These are phyloP conservation scores for Uria aalge DNA, from an alignment of 2,113 vertebrate genomes.

Conservation along the genomic window DNA sequence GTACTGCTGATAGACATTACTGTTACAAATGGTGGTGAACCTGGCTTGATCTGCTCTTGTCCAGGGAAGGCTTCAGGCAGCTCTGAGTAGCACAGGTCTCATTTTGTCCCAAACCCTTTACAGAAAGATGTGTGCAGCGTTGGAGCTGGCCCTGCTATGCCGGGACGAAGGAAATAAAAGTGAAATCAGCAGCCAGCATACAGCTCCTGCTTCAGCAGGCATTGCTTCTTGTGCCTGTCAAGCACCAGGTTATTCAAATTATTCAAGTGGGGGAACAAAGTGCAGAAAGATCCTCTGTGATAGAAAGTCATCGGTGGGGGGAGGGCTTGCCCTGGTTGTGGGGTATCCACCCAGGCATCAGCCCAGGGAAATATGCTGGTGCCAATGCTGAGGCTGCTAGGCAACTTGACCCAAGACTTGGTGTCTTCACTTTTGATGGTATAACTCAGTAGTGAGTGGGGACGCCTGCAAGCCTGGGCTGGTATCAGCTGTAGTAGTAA, in stretches of 20 bases:
- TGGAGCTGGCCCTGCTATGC: neutral
- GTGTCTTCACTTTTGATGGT: neutral
- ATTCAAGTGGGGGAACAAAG: neutral
- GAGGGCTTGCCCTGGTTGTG: neutral
- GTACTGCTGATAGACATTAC: neutral
- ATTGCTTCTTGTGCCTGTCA: neutral
- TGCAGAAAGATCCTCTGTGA: neutral
- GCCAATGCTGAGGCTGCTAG: neutral
- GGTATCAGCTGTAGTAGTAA: neutral
- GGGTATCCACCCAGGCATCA: neutral
- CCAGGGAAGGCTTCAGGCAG: neutral
- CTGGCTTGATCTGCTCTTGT: neutral
- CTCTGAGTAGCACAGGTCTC: neutral
- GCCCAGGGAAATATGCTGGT: neutral
- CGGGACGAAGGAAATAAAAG: neutral
- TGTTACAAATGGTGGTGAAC: neutral
- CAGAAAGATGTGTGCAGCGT: neutral
- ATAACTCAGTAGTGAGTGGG: neutral
- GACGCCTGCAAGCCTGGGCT: neutral
- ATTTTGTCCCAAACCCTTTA: neutral
- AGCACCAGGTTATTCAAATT: neutral
- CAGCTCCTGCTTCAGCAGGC: neutral
- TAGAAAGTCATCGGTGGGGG: neutral
- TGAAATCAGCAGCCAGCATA: neutral
- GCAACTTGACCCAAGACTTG: neutral